Conservation (phyloP, 92 coral and sea anemone species). For the Montipora capitata region DNA sequence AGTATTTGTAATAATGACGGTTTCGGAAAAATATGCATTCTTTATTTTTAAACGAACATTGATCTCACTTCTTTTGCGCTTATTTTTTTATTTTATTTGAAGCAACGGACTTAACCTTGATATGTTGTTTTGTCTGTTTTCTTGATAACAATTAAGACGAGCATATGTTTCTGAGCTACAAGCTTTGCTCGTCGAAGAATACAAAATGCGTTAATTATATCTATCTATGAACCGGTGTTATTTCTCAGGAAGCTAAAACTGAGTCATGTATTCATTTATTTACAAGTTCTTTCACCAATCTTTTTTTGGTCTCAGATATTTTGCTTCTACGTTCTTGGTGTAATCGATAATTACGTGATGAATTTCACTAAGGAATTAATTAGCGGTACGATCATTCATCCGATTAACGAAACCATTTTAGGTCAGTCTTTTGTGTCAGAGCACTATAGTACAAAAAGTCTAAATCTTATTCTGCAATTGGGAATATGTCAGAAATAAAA, state of each 20-base stretch:
- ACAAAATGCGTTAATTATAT: conserved; percentile 13
- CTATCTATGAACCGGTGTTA: neutral
- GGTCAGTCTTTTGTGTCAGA: conserved; percentile 32
- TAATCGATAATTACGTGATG: neutral
- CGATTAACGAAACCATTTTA: conserved; percentile 66
- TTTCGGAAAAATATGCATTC: neutral
- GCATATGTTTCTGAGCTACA: conserved; percentile 47
- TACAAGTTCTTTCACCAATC: conserved; percentile 2
- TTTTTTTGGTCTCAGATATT: neutral
- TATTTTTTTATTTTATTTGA: conserved; percentile 29
- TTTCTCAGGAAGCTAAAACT: neutral
- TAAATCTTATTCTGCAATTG: conserved; percentile 54
- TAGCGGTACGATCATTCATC: conserved; percentile 62
- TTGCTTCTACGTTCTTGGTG: neutral
- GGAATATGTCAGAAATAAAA: conserved; percentile 55
- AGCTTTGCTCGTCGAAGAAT: conserved; percentile 23
- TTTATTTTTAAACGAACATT: neutral
- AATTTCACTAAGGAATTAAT: conserved; percentile 44
- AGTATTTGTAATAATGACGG: too few species aligned
- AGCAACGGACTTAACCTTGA: conserved; percentile 31
- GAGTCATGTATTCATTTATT: neutral
- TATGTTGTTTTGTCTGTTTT: conserved; percentile 10
- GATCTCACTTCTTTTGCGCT: neutral
- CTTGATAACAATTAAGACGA: conserved; percentile 36
- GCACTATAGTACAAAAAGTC: conserved; percentile 39